Percentiles rank a stretch among this genome's conserved stretches.
Evolutionary conservation across 2,797 vertebrate genomes (phyloP).

Genomic region (Typhlichthys eigenmanni): DNA sequence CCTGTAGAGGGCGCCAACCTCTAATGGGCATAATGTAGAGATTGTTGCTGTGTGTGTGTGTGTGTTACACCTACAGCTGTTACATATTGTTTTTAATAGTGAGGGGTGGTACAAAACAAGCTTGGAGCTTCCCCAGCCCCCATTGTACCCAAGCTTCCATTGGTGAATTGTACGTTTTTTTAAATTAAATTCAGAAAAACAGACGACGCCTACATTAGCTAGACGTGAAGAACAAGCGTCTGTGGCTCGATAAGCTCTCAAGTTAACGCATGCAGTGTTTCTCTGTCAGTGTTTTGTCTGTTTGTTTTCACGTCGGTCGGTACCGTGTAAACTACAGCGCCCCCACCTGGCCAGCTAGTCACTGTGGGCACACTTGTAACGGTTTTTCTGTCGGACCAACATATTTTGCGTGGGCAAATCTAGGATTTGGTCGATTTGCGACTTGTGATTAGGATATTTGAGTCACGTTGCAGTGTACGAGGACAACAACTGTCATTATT

Average conservation of each 20-base stretch:
- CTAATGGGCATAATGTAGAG: constrained; percentile 32
- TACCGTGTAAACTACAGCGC: constrained; percentile 32
- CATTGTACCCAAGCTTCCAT: constrained; percentile 42
- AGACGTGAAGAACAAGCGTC: constrained; percentile 58
- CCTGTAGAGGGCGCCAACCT: constrained; percentile 43
- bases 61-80: constrained; percentile 58
- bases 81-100: constrained; percentile 58
- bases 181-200: constrained; percentile 16
- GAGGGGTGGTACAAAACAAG: constrained; percentile 50
- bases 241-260: constrained; percentile 50
- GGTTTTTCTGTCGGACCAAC: constrained; percentile 72
- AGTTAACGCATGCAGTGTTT: constrained; percentile 58
- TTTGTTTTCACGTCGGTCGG: constrained; percentile 3
- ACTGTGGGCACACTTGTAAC: constrained; percentile 50
- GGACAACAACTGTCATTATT: constrained; percentile 33
- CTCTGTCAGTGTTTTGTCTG: constrained; percentile 23
- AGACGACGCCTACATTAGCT: constrained; percentile 34
- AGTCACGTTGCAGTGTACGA: constrained; percentile 50
- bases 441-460: constrained; percentile 40
- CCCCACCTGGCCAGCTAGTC: constrained; percentile 38
- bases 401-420: constrained; percentile 57
- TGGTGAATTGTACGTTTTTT: constrained; percentile 19
- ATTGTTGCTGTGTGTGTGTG: constrained; percentile 33
- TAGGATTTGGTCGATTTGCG: too few species aligned
- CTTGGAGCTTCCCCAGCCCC: constrained; percentile 41